A percentile compares a stretch with the other conserved stretches of the same genome.
Conservation (phyloP, 2,113 vertebrate species). For the Aptenodytes forsteri region DNA sequence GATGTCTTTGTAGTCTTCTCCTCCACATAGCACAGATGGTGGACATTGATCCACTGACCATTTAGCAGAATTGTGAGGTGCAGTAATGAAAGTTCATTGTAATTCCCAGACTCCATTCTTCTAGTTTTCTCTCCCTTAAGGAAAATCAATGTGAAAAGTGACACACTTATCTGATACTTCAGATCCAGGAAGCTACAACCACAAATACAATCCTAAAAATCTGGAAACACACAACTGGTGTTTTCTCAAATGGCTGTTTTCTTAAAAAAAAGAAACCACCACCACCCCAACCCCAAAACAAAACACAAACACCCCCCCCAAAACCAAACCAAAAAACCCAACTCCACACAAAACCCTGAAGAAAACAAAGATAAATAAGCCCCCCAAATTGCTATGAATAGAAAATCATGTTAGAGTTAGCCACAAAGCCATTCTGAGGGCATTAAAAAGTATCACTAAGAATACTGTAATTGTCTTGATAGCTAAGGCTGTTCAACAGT, state of each 20-base stretch:
- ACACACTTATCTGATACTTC: not conserved
- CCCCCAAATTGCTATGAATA: not conserved
- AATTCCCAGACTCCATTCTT: not conserved
- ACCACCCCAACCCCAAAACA: no score
- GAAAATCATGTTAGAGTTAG: not conserved
- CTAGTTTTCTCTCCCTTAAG: not conserved
- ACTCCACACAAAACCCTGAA: not conserved
- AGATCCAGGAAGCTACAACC: not conserved
- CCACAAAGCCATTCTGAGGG: not conserved
- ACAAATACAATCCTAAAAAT: not conserved
- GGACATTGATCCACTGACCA: not conserved
- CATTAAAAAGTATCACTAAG: not conserved
- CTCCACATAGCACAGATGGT: not conserved
- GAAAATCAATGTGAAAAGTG: conserved; percentile 15
- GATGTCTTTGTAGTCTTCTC: not conserved
- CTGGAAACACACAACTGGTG: not conserved
- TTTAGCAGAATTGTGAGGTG: not conserved
- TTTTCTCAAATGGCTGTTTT: not conserved
- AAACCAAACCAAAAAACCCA: not conserved
- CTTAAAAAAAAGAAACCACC: not conserved
- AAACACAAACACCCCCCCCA: not conserved
- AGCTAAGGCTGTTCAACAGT: not conserved
- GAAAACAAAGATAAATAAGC: not conserved
- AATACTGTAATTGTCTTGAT: not conserved
- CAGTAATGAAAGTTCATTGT: not conserved